phyloP scores from a whole-genome alignment of 2,797 vertebrate genomes.

The Ctenopoma kingsleyae region DNA sequence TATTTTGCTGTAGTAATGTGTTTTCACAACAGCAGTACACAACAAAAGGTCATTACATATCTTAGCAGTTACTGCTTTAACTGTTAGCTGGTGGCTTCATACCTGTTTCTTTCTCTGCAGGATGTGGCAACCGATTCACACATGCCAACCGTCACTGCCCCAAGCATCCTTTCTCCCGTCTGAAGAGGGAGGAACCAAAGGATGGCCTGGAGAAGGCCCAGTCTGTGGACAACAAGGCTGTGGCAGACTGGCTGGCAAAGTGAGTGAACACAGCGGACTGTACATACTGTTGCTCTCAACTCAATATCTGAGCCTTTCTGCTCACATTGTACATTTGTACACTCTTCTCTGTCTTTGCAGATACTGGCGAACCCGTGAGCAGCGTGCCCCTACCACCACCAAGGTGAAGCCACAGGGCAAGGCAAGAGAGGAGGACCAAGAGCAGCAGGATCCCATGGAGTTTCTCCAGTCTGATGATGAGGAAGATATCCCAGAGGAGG shows the following conservation, averaged over 20 bases:
- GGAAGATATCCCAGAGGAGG: slow-evolving; percentile 88
- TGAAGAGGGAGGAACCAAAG: slow-evolving; percentile 94
- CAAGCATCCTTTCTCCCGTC: slow-evolving; percentile 94
- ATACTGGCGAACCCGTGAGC: slow-evolving; percentile 95
- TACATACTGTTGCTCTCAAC: not conserved
- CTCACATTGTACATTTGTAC: not conserved
- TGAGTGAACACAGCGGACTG: slow-evolving; percentile 75
- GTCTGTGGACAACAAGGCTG: slow-evolving; percentile 94
- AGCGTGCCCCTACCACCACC: slow-evolving; percentile 87
- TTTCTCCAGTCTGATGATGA: slow-evolving; percentile 92
- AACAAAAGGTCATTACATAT: not conserved
- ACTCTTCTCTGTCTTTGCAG: slow-evolving; percentile 67
- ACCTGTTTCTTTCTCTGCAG: slow-evolving; percentile 74
- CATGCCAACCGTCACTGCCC: slow-evolving; percentile 98
- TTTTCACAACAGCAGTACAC: not conserved
- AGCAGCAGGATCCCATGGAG: slow-evolving; percentile 96
- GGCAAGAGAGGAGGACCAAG: slow-evolving; percentile 90
- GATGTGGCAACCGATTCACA: slow-evolving; percentile 95
- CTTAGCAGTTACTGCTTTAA: not conserved
- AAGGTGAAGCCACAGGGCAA: slow-evolving; percentile 89
- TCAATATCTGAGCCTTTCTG: not conserved
- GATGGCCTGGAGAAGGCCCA: slow-evolving; percentile 87
- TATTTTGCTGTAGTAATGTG: not conserved
- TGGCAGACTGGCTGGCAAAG: slow-evolving; percentile 97
- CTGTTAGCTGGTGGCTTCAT: not conserved